Evolutionary conservation across 2,888 invertebrate species (phyloP), one percentile per base, ranked within the genome.

Genomic region (Ormyrus nitidulus): DNA sequence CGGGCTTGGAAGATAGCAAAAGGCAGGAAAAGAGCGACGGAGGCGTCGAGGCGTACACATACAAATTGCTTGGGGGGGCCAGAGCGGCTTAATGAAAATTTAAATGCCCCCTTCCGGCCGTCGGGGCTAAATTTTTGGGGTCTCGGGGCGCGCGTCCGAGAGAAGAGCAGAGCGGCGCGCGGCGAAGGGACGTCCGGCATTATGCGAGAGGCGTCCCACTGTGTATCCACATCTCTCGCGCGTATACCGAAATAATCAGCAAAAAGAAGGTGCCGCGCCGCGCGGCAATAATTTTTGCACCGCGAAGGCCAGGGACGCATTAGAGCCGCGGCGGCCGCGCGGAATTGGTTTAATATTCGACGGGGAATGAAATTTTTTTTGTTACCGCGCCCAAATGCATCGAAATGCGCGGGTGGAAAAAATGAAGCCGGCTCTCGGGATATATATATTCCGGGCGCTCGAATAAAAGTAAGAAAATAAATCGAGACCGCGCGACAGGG

Each of bases 41-140:
- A 4, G 34, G 34, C 34, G 34, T 34, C 34, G 34, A 34, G 5
- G 59, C 44, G 48, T 11, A 64, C 44, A 13, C 73, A 73, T 34
- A 34, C 34, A 71, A 70, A 64, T 70, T 62, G 62, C 56, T 56
- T 53, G 76, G 10, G 34, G 34, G 34, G 19, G 19, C 1, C 19
- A 19, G 19, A 19, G 19, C 19, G 19, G 34, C 79, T 70, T 71
- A 64, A 80, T 80, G 71, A 80, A 80, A 80, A 80, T 80, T 80
- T 76, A 71, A 80, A 71, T 58, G 54, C 19, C 6, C 54, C 54
- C 71, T 53, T 66, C 71, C 66, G 61, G 13, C 13, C 2, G 34
- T 34, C 34, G 34, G 34, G 53, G 62, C 54, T 19, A 48, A 9
- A 54, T 56, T 66, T 69, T 64, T 64, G 48, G 9, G 34, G 48